Percentiles rank a stretch among this genome's conserved stretches.
Conservation (phyloP, 2,888 invertebrate genomes). For the Neelides folsomi region DNA sequence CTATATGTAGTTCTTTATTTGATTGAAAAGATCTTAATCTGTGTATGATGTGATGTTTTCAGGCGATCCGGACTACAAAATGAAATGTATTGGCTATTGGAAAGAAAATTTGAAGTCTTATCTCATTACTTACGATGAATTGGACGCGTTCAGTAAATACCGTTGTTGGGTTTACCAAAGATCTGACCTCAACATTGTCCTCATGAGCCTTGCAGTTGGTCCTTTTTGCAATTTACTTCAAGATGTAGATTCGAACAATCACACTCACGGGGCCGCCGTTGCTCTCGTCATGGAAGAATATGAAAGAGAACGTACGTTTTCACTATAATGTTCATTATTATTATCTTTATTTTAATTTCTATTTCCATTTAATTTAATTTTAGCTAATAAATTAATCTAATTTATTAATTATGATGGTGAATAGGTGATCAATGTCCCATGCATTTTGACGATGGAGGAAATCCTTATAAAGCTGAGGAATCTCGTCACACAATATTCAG, state of each 20-base stretch:
- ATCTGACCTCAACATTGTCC: constrained; percentile 75
- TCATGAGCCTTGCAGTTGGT: constrained; percentile 74
- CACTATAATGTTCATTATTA: background rate
- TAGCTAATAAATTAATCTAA: background rate
- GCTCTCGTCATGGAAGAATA: constrained; percentile 80
- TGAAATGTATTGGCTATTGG: constrained; percentile 97
- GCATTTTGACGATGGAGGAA: constrained; percentile 85
- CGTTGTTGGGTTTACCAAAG: constrained; percentile 95
- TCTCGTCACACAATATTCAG: constrained; percentile 14
- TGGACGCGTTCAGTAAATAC: constrained; percentile 89
- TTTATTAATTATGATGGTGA: background rate
- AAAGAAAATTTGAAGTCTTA: constrained; percentile 95
- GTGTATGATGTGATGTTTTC: constrained; percentile 15
- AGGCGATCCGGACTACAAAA: constrained; percentile 84
- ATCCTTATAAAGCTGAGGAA: constrained; percentile 48
- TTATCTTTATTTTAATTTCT: background rate
- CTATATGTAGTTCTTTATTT: constrained; percentile 2
- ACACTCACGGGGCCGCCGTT: constrained; percentile 78
- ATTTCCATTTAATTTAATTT: background rate
- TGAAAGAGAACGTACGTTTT: constrained; percentile 65
- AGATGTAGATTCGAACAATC: constrained; percentile 75
- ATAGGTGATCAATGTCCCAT: constrained; percentile 87
- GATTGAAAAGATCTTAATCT: background rate
- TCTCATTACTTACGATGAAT: constrained; percentile 85
- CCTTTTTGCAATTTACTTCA: constrained; percentile 81